Percentiles rank a stretch among this genome's conserved stretches.
Conservation (phyloP, 2,113 vertebrate species). For the Uropsilus gracilis region DNA sequence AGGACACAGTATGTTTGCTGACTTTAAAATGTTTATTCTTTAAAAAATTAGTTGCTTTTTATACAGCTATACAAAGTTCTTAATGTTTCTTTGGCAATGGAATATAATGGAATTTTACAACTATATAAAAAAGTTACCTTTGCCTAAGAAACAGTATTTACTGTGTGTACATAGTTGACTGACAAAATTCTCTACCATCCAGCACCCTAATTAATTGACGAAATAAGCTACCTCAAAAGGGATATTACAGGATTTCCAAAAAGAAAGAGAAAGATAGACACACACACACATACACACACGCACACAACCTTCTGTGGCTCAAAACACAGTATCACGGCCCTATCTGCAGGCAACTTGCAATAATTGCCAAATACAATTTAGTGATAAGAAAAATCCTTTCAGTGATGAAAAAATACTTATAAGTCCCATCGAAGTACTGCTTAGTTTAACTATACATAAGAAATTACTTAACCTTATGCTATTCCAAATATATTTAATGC, state of each 20-base stretch:
- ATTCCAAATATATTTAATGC: constrained; percentile 90
- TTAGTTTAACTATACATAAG: constrained; percentile 89
- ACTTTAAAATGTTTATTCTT: constrained; percentile 91
- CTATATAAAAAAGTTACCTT: constrained; percentile 91
- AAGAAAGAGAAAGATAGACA: constrained; percentile 79
- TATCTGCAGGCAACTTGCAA: constrained; percentile 88
- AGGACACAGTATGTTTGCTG: constrained; percentile 86
- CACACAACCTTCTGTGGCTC: constrained; percentile 90
- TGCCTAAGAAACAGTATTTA: constrained; percentile 91
- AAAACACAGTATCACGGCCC: constrained; percentile 93
- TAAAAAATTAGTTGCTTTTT: constrained; percentile 92
- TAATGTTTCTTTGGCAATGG: constrained; percentile 92
- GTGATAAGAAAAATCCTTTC: constrained; percentile 91
- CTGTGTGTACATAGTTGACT: constrained; percentile 87
- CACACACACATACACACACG: background rate
- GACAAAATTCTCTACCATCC: constrained; percentile 87
- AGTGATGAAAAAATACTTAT: constrained; percentile 94
- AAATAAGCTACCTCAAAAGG: constrained; percentile 88
- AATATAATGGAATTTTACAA: constrained; percentile 91
- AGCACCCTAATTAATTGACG: constrained; percentile 86
- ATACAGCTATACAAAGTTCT: constrained; percentile 91
- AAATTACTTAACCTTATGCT: constrained; percentile 88
- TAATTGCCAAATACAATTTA: constrained; percentile 91
- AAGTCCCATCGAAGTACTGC: constrained; percentile 89
- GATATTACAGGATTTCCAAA: constrained; percentile 86